Conservation (phyloP, 2,113 vertebrate species). For the Strix uralensis region DNA sequence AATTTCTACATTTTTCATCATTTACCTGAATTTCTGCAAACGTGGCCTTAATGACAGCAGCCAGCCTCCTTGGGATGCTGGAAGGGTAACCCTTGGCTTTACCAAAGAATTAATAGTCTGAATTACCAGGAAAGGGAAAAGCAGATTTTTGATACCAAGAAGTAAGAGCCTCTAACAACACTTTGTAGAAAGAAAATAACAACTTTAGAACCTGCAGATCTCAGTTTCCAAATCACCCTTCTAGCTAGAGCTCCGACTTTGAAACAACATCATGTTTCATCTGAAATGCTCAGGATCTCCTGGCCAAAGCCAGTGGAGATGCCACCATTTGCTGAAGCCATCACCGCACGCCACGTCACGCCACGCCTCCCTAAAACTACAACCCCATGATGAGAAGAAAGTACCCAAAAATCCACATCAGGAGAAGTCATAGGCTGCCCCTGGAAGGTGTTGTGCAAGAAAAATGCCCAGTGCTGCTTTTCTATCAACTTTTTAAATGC, state of each 20-base stretch:
- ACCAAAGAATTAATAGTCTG: background rate
- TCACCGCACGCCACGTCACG: accelerated
- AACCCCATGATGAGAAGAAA: accelerated
- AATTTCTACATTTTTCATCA: background rate
- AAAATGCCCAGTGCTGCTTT: background rate
- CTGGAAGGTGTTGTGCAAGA: accelerated
- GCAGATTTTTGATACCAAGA: background rate
- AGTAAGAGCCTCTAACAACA: background rate
- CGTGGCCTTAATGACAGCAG: background rate
- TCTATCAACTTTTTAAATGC: accelerated
- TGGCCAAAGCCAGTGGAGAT: accelerated
- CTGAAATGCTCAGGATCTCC: accelerated
- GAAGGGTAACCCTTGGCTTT: background rate
- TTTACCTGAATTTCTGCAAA: background rate
- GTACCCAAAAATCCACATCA: accelerated
- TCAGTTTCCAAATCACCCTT: background rate
- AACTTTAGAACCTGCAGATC: background rate
- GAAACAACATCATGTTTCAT: accelerated
- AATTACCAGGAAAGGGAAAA: background rate
- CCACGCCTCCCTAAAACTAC: background rate
- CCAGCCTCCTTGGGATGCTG: background rate
- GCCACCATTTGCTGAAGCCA: background rate
- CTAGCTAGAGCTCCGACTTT: background rate
- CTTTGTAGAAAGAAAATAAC: background rate
- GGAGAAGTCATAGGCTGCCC: background rate